These are phyloP conservation scores for Chromobotia macracanthus DNA, from an alignment of 2,797 vertebrate species.

Conservation along the genomic window DNA sequence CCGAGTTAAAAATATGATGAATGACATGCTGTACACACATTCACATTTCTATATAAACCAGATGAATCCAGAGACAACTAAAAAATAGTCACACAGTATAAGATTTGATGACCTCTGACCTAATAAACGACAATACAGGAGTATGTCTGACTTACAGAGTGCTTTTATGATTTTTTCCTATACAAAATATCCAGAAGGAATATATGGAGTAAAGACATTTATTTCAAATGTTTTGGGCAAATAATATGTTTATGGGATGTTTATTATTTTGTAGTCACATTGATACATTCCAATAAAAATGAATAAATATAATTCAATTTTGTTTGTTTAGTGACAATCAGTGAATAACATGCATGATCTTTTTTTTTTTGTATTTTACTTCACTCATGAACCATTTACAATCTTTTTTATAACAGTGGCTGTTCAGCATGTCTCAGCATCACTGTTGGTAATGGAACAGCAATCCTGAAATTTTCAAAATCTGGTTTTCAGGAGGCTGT, in stretches of 20 bases:
- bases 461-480: too few relatives aligned
- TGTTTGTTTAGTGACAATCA: too few relatives aligned
- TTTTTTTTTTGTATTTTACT: background rate
- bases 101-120: background rate
- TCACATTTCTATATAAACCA: slow-evolving; percentile 1
- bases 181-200: background rate
- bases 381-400: background rate
- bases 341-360: too few relatives aligned
- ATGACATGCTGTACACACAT: background rate
- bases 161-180: background rate
- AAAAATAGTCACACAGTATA: background rate
- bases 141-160: background rate
- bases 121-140: background rate
- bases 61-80: background rate
- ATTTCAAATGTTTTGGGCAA: too few relatives aligned
- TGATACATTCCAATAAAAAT: too few relatives aligned
- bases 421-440: background rate
- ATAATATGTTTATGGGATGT: too few relatives aligned
- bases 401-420: background rate
- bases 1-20: background rate
- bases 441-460: too few relatives aligned
- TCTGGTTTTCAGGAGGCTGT: too few relatives aligned
- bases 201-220: background rate
- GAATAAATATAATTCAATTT: too few relatives aligned
- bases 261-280: too few relatives aligned